Conservation (phyloP, 2,888 invertebrate species). For the Scotopteryx bipunctaria region DNA sequence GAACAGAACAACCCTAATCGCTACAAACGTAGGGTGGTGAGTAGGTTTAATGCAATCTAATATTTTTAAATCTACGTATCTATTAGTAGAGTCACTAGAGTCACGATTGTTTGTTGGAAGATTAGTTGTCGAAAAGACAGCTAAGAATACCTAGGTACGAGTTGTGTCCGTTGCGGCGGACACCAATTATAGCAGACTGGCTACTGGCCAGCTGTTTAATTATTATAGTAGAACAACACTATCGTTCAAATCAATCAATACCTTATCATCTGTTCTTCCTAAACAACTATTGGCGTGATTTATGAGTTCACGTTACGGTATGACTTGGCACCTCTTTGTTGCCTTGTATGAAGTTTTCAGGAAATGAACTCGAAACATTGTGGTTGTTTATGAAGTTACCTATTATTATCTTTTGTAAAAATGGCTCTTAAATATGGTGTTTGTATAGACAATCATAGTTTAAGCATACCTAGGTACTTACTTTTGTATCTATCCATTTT, state of each 20-base stretch:
- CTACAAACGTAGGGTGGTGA: not conserved
- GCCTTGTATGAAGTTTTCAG: slow-evolving; percentile 29
- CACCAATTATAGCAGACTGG: slow-evolving; percentile 96
- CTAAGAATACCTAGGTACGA: slow-evolving; percentile 91
- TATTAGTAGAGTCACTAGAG: slow-evolving; percentile 57
- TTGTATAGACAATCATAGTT: no score
- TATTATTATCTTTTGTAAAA: no score
- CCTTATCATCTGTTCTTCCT: slow-evolving; percentile 41
- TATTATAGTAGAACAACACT: slow-evolving; percentile 64
- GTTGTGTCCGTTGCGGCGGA: slow-evolving; percentile 84
- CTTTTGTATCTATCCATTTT: no score
- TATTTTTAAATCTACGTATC: no score
- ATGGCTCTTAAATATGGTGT: no score
- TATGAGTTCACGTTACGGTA: slow-evolving; percentile 28
- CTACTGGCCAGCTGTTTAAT: slow-evolving; percentile 85
- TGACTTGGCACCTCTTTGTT: slow-evolving; percentile 25
- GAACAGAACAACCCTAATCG: slow-evolving; percentile 49
- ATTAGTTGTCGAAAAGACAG: slow-evolving; percentile 78
- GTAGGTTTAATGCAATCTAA: not conserved
- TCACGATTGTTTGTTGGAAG: slow-evolving; percentile 64
- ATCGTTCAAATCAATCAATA: slow-evolving; percentile 69
- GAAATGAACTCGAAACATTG: slow-evolving; percentile 19
- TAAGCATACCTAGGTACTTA: no score
- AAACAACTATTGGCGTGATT: slow-evolving; percentile 27
- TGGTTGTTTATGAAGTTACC: no score